Percentiles rank a stretch among this genome's conserved stretches.
Conservation (phyloP, 1,140 invertebrate species). For the Sinonovacula constricta region DNA sequence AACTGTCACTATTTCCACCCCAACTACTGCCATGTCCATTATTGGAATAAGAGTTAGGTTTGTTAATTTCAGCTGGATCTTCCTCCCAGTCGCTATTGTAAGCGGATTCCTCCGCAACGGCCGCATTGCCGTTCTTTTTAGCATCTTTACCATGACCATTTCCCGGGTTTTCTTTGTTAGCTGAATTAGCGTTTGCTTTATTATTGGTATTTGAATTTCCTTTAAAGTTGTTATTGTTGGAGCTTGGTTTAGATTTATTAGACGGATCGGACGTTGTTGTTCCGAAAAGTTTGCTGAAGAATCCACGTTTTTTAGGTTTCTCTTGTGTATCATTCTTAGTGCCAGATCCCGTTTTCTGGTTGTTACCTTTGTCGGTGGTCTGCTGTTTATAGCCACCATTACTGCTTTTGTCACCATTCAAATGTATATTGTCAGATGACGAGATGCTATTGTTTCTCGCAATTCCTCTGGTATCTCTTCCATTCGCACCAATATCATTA, state of each 20-base stretch:
- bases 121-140: neutral
- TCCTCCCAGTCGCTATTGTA: neutral
- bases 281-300: constrained; percentile 25
- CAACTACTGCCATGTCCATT: too few species aligned
- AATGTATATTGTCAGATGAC: too few species aligned
- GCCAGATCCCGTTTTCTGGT: neutral
- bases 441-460: too few species aligned
- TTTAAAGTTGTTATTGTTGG: too few species aligned
- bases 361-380: too few species aligned
- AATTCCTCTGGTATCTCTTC: neutral
- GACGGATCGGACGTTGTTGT: neutral
- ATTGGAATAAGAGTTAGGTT: too few species aligned
- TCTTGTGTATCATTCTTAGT: neutral
- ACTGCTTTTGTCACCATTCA: too few species aligned
- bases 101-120: neutral
- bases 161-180: neutral
- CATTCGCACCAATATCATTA: neutral
- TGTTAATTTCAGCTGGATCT: neutral
- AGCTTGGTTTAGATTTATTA: too few species aligned
- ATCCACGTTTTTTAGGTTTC: constrained; percentile 17
- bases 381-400: too few species aligned
- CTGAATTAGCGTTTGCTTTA: neutral
- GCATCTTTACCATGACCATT: neutral
- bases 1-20: too few species aligned
- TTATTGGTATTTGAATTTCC: neutral